Evolutionary conservation across 2,797 vertebrate species (phyloP), one percentile per base, ranked within the genome.

Genomic region (Peromyscus eremicus): DNA sequence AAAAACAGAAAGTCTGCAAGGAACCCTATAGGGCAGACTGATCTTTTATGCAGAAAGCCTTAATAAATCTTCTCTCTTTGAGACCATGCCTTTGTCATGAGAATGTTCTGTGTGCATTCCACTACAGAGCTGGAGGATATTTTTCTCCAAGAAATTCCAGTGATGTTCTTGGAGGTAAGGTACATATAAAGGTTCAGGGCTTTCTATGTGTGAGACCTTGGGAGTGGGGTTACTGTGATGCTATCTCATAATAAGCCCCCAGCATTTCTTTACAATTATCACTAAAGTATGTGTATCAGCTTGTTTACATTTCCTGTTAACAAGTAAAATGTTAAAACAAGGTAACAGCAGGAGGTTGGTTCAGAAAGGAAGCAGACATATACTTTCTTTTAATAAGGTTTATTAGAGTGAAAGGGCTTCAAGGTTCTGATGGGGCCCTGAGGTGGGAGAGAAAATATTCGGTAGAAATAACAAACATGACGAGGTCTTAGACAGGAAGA

Each of bases 111-210:
- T 6, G 27, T 13, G 3, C 23, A 34, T 76, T 52, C 55, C 6
- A 62, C 37, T 3, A 43, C 1, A 82, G 27, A 82, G 3, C 23
- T 83, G 4, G 27, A 84, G 21, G 29, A 3, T 85, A 40, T 64
- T 91, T 82, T 34, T 77, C 25, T 83, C n/a, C 6, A 29, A 11
- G 10, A 68, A 27, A 75, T 32, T 25, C 23, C 46, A 57, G 8
- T 32, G 4, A 66, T 17, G 9, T 34, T 64, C 43, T 32, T 70
- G 52, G 25, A 64, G 23, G 7, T 55, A 64, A 91, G 37, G 6
- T 5, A 2, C 5, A 32, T 19, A 14, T 16, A 14, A 60, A 17
- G 8, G 3, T 16, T 77, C 7, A 32, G 5, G 4, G 2, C 6
- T 68, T 55, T 73, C 64, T 91, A n/a, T 62, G 25, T n/a, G 5